phyloP scores from a whole-genome alignment of 1,140 invertebrate genomes.

The Euschistus heros region DNA sequence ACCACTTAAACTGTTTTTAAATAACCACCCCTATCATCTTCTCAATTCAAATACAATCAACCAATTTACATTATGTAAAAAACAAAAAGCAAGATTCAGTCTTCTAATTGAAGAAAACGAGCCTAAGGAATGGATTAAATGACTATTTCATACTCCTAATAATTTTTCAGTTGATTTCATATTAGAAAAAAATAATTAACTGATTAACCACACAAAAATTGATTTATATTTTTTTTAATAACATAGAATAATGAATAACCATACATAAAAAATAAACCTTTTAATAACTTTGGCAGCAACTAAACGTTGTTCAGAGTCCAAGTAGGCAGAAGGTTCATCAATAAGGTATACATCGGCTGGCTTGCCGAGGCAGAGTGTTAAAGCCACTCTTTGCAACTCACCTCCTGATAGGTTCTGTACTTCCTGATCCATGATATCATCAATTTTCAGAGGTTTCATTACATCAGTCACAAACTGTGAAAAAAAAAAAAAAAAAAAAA shows the following conservation, averaged over 20 bases:
- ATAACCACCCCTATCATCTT: no score
- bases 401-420: conserved; percentile 98
- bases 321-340: conserved; percentile 97
- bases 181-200: neutral
- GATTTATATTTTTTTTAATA: no score
- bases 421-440: conserved; percentile 97
- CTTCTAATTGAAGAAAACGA: no score
- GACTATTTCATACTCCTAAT: no score
- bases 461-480: conserved; percentile 92
- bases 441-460: conserved; percentile 96
- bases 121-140: no score
- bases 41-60: no score
- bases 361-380: conserved; percentile 93
- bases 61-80: no score
- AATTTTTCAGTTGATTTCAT: no score
- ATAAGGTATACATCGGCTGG: conserved; percentile 98
- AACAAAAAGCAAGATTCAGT: no score
- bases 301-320: conserved; percentile 99
- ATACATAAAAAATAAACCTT: conserved; percentile 43
- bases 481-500: no score
- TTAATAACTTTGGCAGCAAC: conserved; percentile 99
- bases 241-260: conserved; percentile 13
- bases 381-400: conserved; percentile 94
- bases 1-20: no score
- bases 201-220: neutral